Evolutionary conservation across 2,888 invertebrate genomes (phyloP).

Genomic region (Hydroisotoma schaefferi): DNA sequence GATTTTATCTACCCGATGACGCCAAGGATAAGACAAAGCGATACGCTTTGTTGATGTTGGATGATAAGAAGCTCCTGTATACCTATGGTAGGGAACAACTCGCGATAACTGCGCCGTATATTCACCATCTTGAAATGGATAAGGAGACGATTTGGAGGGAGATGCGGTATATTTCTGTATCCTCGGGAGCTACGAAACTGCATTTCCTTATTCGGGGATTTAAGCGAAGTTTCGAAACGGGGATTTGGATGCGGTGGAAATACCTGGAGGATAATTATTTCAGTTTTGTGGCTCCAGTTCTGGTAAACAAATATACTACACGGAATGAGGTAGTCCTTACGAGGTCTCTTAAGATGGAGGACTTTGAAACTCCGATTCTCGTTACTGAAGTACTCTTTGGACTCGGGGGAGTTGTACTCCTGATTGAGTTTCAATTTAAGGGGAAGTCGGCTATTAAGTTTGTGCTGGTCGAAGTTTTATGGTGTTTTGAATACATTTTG

Average conservation of each 20-base stretch:
- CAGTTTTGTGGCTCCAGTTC: slow-evolving; percentile 20
- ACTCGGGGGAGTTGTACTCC: too few species aligned
- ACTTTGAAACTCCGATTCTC: too few species aligned
- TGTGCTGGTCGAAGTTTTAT: too few species aligned
- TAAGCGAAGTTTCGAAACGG: slow-evolving; percentile 14
- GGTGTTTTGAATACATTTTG: too few species aligned
- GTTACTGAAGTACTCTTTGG: too few species aligned
- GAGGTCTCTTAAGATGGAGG: too few species aligned
- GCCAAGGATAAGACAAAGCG: slow-evolving; percentile 1
- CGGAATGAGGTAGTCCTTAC: too few species aligned
- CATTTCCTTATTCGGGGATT: slow-evolving; percentile 20
- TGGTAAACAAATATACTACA: neutral
- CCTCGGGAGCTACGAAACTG: slow-evolving; percentile 20
- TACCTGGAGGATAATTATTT: slow-evolving; percentile 26
- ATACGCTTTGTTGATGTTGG: slow-evolving; percentile 21
- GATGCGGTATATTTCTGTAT: slow-evolving; percentile 22
- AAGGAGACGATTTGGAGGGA: slow-evolving; percentile 18
- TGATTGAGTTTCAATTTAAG: too few species aligned
- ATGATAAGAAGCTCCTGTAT: slow-evolving; percentile 24
- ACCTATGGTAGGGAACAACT: slow-evolving; percentile 15
- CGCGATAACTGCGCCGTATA: slow-evolving; percentile 5
- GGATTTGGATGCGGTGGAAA: slow-evolving; percentile 26
- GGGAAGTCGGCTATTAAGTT: too few species aligned
- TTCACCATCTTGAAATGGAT: neutral
- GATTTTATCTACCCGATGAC: neutral